A percentile compares a stretch with the other conserved stretches of the same genome.
Evolutionary conservation across 1,140 invertebrate species (phyloP).

Genomic region (Drosophila malerkotliana): DNA sequence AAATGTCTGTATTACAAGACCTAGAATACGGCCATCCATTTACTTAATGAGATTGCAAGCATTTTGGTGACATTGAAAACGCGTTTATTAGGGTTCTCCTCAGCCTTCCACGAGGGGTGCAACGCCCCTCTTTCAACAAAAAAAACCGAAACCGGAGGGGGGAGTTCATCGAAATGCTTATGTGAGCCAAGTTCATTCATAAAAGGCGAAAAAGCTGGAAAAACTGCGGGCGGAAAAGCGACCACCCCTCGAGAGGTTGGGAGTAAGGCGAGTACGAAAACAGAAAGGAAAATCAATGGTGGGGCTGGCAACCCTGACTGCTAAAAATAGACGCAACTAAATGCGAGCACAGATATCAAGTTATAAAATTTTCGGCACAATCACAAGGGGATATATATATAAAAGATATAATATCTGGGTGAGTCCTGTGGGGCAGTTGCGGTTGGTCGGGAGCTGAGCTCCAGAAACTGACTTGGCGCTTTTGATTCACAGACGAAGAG

Average conservation of each 20-base stretch:
- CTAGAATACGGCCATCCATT: conserved; percentile 69
- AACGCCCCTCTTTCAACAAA: conserved; percentile 18
- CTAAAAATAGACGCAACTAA: conserved; percentile 35
- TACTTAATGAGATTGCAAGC: conserved; percentile 73
- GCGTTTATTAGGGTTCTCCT: conserved; percentile 46
- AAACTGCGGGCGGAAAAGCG: background rate
- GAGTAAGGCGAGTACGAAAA: conserved; percentile 3
- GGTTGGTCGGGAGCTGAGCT: conserved; percentile 36
- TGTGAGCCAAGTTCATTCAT: conserved; percentile 74
- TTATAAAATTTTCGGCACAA: conserved; percentile 40
- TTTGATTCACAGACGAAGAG: conserved; percentile 27
- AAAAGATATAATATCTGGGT: background rate
- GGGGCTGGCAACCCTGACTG: conserved; percentile 15
- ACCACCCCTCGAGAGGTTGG: background rate
- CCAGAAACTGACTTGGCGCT: conserved; percentile 52
- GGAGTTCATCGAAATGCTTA: conserved; percentile 52
- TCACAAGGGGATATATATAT: conserved; percentile 1
- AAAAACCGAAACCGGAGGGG: background rate
- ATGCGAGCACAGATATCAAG: conserved; percentile 32
- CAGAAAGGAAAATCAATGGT: conserved; percentile 35
- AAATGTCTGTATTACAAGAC: conserved; percentile 66
- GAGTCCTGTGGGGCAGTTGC: conserved; percentile 8
- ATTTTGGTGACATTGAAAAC: conserved; percentile 67
- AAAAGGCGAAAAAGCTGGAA: conserved; percentile 58
- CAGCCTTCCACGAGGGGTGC: conserved; percentile 28